Base-by-base conservation (phyloP, 2,888 invertebrate genomes). In the Lasioglossum morio region DNA sequence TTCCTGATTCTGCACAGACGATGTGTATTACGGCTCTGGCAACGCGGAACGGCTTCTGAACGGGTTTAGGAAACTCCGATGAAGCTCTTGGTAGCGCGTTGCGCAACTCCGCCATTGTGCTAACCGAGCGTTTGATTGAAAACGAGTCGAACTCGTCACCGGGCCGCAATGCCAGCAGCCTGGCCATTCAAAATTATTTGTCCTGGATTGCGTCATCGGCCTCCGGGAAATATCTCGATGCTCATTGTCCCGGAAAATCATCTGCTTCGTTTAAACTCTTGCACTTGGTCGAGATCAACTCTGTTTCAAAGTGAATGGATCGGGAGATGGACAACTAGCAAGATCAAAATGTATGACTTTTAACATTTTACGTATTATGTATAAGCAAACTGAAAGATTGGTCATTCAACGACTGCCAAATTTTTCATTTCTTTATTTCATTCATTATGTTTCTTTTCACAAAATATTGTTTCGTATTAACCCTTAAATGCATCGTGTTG, bases 1-100 rank as follows among this genome's bases (percentile, higher is more conserved):
- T 95, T 95, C 95, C 95, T 94, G 93, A 92, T 94, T 93, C 89
- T 85, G 69, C 79, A 66, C 79, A 66, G 30, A 30, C 34, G 30
- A 30, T 43, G 48, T 34, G 19, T n/a, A 19, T 74, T 34, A 34
- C 30, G 30, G 19, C 16, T 16, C 14, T 4, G 66, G 34, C 23
- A 81, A 60, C 74, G 60, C 69, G 77, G 69, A 77, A 72, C 76
- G 77, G 43, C 23, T 46, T n/a, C 10, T 46, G 37, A 34, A n/a
- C 30, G 48, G 53, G 16, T 63, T 77, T 57, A 53, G 72, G 76
- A 72, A 69, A 72, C 76, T 57, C 53, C 7, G 43, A 53, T 3
- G 37, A 63, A 40, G 72, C 27, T 34, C 19, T 66, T 34, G 34
- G 34, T n/a, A 19, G 40, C 27, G 40, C 27, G 37, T 82, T 82